A percentile compares a stretch with the other conserved stretches of the same genome.
Conservation (phyloP, 2,888 invertebrate genomes). For the Drosophila diplacantha region DNA sequence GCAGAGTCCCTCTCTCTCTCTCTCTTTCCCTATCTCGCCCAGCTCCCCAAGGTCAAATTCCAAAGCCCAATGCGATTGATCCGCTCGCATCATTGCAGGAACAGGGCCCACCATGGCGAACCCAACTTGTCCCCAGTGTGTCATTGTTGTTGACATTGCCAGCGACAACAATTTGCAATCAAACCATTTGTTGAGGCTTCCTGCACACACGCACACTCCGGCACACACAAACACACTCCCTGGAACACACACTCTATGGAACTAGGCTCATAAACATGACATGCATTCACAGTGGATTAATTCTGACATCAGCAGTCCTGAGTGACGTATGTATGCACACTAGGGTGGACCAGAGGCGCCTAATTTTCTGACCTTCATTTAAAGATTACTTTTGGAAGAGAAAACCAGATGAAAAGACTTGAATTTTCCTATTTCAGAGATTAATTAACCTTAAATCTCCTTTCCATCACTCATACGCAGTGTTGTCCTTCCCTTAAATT, state of each 20-base stretch:
- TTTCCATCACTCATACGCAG: slow-evolving; percentile 2
- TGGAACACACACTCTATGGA: background rate
- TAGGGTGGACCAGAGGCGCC: slow-evolving; percentile 10
- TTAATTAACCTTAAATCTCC: background rate
- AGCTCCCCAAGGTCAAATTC: slow-evolving; percentile 54
- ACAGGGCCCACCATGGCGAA: slow-evolving; percentile 9
- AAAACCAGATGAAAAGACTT: too few relatives aligned
- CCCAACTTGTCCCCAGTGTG: slow-evolving; percentile 49
- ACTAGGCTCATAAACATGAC: slow-evolving; percentile 63
- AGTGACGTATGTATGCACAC: slow-evolving; percentile 21
- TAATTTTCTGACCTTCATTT: too few relatives aligned
- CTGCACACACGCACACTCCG: slow-evolving; percentile 15
- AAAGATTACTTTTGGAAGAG: too few relatives aligned
- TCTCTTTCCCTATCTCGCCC: background rate
- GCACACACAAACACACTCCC: background rate
- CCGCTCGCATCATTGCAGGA: slow-evolving; percentile 27
- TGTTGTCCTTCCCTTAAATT: background rate
- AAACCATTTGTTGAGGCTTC: slow-evolving; percentile 58
- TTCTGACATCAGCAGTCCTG: slow-evolving; percentile 46
- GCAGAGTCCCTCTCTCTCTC: background rate
- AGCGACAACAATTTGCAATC: slow-evolving; percentile 69
- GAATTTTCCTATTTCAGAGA: background rate
- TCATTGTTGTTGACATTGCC: slow-evolving; percentile 62
- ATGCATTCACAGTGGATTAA: slow-evolving; percentile 69
- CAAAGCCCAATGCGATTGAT: slow-evolving; percentile 29